These are phyloP conservation scores for Oligia latruncula DNA, from an alignment of 2,888 invertebrate species.

Conservation along the genomic window DNA sequence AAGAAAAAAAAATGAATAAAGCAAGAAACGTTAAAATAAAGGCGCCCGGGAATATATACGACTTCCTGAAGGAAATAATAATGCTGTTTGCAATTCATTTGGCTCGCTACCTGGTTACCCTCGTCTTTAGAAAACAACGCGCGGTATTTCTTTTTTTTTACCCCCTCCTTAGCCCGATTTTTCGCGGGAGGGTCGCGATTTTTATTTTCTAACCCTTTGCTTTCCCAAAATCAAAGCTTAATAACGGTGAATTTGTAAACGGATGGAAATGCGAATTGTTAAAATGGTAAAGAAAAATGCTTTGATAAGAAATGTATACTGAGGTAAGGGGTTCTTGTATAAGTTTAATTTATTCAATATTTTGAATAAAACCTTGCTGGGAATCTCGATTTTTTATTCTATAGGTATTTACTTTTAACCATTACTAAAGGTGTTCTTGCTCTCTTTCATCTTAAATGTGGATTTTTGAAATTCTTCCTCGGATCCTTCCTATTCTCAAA, in stretches of 20 bases:
- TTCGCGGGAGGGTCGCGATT: slow-evolving; percentile 84
- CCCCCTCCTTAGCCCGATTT: slow-evolving; percentile 82
- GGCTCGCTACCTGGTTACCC: slow-evolving; percentile 88
- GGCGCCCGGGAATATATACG: slow-evolving; percentile 89
- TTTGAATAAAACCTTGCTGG: background rate
- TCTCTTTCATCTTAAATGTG: no score
- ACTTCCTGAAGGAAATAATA: slow-evolving; percentile 91
- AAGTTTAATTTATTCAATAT: slow-evolving; percentile 20
- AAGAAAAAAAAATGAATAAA: slow-evolving; percentile 87
- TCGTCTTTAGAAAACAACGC: slow-evolving; percentile 87
- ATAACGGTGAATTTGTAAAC: slow-evolving; percentile 73
- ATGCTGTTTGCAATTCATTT: slow-evolving; percentile 91
- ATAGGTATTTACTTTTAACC: background rate
- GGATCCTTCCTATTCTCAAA: no score
- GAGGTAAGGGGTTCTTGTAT: background rate
- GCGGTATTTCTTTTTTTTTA: slow-evolving; percentile 79
- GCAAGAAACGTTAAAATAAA: slow-evolving; percentile 89
- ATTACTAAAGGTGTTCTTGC: background rate
- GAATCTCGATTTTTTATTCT: no score
- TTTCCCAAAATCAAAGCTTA: slow-evolving; percentile 86
- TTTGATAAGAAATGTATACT: slow-evolving; percentile 11
- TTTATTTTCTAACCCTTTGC: slow-evolving; percentile 87
- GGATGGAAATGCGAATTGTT: slow-evolving; percentile 68
- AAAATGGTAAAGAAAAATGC: slow-evolving; percentile 23
- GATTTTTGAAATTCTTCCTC: no score